Evolutionary conservation across 2,888 invertebrate species (phyloP), one percentile per base, ranked within the genome.

Genomic region (Amaurobius ferox): DNA sequence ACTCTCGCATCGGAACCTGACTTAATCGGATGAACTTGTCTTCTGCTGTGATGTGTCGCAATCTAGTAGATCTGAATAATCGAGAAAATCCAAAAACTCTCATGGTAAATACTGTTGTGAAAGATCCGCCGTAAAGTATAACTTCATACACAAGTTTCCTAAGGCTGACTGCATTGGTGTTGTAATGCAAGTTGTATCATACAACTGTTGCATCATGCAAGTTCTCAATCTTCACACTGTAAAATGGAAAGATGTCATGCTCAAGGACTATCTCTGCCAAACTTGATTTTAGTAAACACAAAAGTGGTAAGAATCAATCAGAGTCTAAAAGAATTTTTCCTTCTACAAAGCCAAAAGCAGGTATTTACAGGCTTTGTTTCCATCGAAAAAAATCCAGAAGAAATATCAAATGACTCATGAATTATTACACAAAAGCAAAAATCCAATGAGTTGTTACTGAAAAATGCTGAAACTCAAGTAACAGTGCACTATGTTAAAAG

Each of bases 211-310:
- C 30, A 44, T 11, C n/a, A 44, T 30, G 39, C 40, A 39, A 70
- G 13, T 29, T 55, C 30, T 19, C 48, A 55, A 68, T 78, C 64
- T 86, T 86, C 72, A 61, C 72, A 68, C 85, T 79, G 85, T 68
- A 86, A 71, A 79, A 78, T 86, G 67, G 85, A 86, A 86, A 86
- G 85, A 73, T 86, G 79, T 72, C 85, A 86, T 86, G 85, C 79
- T 86, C 72, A 79, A 78, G 85, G 83, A 85, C 83, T 85, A 80
- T 68, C 62, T 71, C 77, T 77, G 77, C 77, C 83, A 77, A 44
- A 85, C 29, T 74, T 76, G 7, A 40, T 29, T 81, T 61, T 23
- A 35, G 26, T 30, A 70, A 83, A 83, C 72, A 77, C 32, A 71
- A 71, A 48, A 70, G n/a, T 29, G 64, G 16, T 28, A 67, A 40